phyloP scores from a whole-genome alignment of 2,888 invertebrate genomes.

The Philereme vetulata region DNA sequence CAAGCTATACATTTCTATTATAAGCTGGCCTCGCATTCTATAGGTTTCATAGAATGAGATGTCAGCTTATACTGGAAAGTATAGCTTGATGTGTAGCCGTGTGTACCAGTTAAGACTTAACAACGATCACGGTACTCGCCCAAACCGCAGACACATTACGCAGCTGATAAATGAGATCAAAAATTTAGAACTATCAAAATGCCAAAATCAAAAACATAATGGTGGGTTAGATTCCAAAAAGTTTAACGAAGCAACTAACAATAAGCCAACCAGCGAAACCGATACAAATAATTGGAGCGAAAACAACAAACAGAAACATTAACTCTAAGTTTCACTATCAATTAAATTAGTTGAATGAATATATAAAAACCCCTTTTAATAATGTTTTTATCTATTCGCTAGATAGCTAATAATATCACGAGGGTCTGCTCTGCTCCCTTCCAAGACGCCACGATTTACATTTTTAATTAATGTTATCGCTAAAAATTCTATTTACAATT shows the following conservation, averaged over 20 bases:
- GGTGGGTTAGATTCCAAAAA: constrained; percentile 58
- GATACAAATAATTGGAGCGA: constrained; percentile 77
- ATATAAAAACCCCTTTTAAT: constrained; percentile 82
- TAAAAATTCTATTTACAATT: constrained; percentile 81
- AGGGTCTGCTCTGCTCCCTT: constrained; percentile 78
- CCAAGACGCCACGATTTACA: constrained; percentile 76
- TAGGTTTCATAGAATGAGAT: too few species aligned
- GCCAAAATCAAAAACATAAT: constrained; percentile 60
- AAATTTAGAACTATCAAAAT: constrained; percentile 65
- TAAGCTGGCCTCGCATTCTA: too few species aligned
- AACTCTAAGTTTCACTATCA: constrained; percentile 79
- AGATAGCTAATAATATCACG: constrained; percentile 83
- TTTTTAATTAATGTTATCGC: constrained; percentile 62
- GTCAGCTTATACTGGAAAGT: too few species aligned
- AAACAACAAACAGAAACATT: constrained; percentile 79
- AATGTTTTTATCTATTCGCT: constrained; percentile 82
- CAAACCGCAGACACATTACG: constrained; percentile 61
- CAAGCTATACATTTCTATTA: too few species aligned
- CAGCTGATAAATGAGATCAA: constrained; percentile 80
- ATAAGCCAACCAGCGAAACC: constrained; percentile 69
- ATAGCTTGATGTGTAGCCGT: too few species aligned
- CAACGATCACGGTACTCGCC: constrained; percentile 74
- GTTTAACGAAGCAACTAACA: constrained; percentile 68
- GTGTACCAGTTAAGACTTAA: constrained; percentile 62
- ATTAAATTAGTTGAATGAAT: constrained; percentile 83